These are phyloP conservation scores for Drosophila quasianomalipes DNA, from an alignment of 2,888 invertebrate genomes.

Conservation along the genomic window DNA sequence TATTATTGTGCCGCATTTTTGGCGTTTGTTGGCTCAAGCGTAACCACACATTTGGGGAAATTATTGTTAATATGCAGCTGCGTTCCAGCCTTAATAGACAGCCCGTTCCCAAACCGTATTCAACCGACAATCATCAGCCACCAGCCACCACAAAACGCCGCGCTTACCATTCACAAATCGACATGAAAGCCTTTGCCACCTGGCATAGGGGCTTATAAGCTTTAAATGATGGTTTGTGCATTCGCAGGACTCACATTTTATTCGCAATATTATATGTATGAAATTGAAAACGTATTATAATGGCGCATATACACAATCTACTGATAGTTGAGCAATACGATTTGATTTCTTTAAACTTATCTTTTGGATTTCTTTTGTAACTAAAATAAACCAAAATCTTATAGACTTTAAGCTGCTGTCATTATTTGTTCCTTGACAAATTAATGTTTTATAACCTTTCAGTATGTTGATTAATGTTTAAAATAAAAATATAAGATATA, in stretches of 20 bases:
- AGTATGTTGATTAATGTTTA: too few relatives aligned
- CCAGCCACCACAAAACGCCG: slow-evolving; percentile 13
- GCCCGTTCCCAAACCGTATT: slow-evolving; percentile 24
- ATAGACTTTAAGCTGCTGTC: too few relatives aligned
- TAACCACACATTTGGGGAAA: slow-evolving; percentile 80
- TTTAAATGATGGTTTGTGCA: slow-evolving; percentile 7
- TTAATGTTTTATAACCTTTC: too few relatives aligned
- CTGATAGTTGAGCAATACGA: neutral
- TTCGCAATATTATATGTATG: too few relatives aligned
- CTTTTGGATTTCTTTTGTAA: neutral
- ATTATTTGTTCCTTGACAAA: too few relatives aligned
- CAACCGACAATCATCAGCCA: slow-evolving; percentile 6
- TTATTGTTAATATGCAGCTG: slow-evolving; percentile 81
- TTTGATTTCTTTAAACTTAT: neutral
- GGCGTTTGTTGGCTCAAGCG: slow-evolving; percentile 74
- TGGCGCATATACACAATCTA: neutral
- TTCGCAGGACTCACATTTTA: neutral
- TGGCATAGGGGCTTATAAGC: slow-evolving; percentile 22
- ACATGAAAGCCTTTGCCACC: slow-evolving; percentile 21
- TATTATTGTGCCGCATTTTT: slow-evolving; percentile 61
- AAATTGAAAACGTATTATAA: neutral
- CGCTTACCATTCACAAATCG: slow-evolving; percentile 12
- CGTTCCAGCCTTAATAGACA: slow-evolving; percentile 51
- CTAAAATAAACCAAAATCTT: neutral
- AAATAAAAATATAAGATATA: too few relatives aligned